Conservation (phyloP, 2,888 invertebrate genomes). For the Parascotia fuliginaria region DNA sequence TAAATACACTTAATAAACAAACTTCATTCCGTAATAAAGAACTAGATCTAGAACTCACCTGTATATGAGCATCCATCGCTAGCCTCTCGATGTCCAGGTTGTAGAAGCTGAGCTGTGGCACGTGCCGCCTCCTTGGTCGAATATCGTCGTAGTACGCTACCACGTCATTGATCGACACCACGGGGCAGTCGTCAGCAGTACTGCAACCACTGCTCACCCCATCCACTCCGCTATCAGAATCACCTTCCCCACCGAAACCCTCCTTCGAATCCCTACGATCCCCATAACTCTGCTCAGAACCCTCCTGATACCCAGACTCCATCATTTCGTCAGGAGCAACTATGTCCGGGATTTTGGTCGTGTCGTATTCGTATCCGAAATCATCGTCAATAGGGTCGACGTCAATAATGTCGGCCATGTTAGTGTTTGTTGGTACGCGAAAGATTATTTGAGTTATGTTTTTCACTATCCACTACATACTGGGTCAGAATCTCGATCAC, state of each 20-base stretch:
- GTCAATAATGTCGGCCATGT: conserved; percentile 72
- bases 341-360: conserved; percentile 77
- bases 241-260: conserved; percentile 76
- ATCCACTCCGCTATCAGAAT: conserved; percentile 85
- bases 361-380: conserved; percentile 72
- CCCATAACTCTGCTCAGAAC: conserved; percentile 77
- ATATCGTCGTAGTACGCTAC: conserved; percentile 81
- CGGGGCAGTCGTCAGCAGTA: conserved; percentile 84
- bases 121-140: conserved; percentile 72
- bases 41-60: conserved; percentile 61
- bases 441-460: conserved; percentile 32
- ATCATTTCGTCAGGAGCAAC: conserved; percentile 79
- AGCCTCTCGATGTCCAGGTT: conserved; percentile 77
- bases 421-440: conserved; percentile 45
- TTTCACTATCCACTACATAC: conserved; percentile 75
- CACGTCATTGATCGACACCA: conserved; percentile 82
- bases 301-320: conserved; percentile 80
- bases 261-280: conserved; percentile 78
- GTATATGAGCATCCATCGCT: conserved; percentile 69
- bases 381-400: conserved; percentile 69
- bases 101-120: conserved; percentile 80
- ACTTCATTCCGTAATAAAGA: no score
- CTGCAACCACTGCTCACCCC: conserved; percentile 86
- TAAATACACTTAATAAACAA: no score
- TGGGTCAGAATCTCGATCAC: conserved; percentile 63